Base-by-base conservation (phyloP, 2,888 invertebrate species). In the Dorcus hopei region DNA sequence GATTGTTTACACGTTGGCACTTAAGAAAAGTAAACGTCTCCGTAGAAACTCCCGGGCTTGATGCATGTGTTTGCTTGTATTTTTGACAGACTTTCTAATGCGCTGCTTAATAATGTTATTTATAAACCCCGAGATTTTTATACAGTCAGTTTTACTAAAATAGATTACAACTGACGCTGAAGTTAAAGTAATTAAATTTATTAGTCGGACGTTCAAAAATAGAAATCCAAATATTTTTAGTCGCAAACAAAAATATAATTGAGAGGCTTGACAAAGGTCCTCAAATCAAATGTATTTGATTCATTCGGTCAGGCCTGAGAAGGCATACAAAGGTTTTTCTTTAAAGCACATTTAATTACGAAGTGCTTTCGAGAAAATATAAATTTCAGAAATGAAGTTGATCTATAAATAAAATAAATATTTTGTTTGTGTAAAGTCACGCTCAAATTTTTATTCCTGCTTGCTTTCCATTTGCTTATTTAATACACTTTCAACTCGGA, bases 81-180 rank as follows among this genome's bases (percentile, higher is more conserved):
- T 58, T 57, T 51, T 48, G 55, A 61, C 54, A 57, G 42, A 47
- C 61, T 54, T 56, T 57, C 60, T 63, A 61, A 63, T 61, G 61
- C 43, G 58, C 56, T 53, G 56, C 61, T 64, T 64, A 64, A 64
- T 62, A 64, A 64, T 54, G 64, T 62, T 64, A 62, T 62, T 64
- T 62, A 62, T 64, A 62, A 62, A 58, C 58, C 59, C 33, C 40
- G 38, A 49, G 50, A 39, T 53, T 59, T 59, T 63, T 58, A 53
- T 59, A 52, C 23, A 49, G 57, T 55, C 49, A 54, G 48, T 40
- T 54, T 38, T 51, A 49, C 26, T 7, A 14, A 42, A 56, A 51
- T 56, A 56, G 50, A 56, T 43, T 11, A 56, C 56, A 51, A 51
- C 23, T 33, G 23, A 49, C 45, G 48, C 47, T 49, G 7, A 49